Conservation (phyloP, 2,888 invertebrate species). For the Pimpla rufipes region DNA sequence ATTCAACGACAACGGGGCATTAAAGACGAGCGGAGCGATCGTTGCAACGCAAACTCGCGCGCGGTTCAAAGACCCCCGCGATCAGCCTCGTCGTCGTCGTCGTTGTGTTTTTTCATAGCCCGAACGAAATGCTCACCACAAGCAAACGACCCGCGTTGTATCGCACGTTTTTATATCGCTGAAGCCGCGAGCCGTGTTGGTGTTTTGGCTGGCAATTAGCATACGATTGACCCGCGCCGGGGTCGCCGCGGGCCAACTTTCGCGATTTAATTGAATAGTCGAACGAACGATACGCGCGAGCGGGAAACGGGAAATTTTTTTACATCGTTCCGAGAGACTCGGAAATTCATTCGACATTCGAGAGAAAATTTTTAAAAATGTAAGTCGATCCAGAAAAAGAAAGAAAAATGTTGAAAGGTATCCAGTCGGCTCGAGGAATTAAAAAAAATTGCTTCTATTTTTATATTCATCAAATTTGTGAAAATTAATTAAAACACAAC, state of each 20-base stretch:
- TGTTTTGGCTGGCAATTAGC: slow-evolving; percentile 83
- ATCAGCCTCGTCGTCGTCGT: no score
- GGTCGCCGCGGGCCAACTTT: slow-evolving; percentile 74
- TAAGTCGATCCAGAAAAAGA: no score
- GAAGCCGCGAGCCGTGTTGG: slow-evolving; percentile 68
- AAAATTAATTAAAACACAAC: no score
- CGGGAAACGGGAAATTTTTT: no score
- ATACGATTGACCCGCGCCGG: slow-evolving; percentile 83
- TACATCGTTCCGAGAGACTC: no score
- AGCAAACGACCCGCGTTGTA: slow-evolving; percentile 4
- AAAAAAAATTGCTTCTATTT: no score
- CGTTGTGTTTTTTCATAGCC: slow-evolving; percentile 20
- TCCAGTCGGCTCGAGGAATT: no score
- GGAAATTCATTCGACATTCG: no score
- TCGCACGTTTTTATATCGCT: no score
- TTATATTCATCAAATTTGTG: no score
- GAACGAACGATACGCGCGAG: slow-evolving; percentile 63
- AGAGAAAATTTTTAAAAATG: no score
- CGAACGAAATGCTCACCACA: slow-evolving; percentile 1
- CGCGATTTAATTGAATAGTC: slow-evolving; percentile 82
- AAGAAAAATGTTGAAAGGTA: no score
- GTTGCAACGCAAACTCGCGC: slow-evolving; percentile 51
- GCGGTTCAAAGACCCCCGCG: slow-evolving; percentile 80
- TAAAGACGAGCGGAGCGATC: slow-evolving; percentile 74
- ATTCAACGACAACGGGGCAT: slow-evolving; percentile 84